Conservation (phyloP, 2,113 vertebrate genomes). For the Heteronetta atricapilla region DNA sequence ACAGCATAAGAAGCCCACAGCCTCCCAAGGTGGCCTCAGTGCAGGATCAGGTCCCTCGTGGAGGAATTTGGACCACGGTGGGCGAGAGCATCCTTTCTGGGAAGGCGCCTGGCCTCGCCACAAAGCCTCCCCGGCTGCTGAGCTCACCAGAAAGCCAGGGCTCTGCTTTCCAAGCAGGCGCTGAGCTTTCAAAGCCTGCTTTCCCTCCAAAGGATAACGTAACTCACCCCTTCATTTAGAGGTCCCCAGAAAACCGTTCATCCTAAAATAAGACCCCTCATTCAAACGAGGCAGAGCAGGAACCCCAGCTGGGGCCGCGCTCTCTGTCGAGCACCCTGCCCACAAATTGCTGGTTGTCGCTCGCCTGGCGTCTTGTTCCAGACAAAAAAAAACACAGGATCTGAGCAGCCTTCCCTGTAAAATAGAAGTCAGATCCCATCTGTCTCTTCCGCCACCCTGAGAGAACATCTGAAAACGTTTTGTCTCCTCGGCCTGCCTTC, state of each 20-base stretch:
- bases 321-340: background rate
- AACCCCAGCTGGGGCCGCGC: background rate
- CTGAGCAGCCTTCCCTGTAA: background rate
- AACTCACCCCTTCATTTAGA: background rate
- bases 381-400: background rate
- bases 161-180: background rate
- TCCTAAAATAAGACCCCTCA: background rate
- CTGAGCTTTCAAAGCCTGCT: background rate
- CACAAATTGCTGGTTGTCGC: background rate
- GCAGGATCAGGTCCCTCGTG: background rate
- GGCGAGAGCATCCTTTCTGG: background rate
- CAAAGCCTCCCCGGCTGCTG: background rate
- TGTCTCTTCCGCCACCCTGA: background rate
- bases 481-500: background rate
- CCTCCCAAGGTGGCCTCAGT: rapidly evolving
- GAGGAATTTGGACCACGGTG: rapidly evolving
- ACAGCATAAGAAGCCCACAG: rapidly evolving
- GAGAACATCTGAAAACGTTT: background rate
- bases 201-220: rapidly evolving
- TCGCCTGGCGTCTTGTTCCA: rapidly evolving
- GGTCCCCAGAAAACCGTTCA: background rate
- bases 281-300: background rate
- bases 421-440: background rate
- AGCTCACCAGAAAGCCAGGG: background rate
- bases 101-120: background rate